phyloP scores from a whole-genome alignment of 1,140 invertebrate genomes.

The Mercenaria mercenaria region DNA sequence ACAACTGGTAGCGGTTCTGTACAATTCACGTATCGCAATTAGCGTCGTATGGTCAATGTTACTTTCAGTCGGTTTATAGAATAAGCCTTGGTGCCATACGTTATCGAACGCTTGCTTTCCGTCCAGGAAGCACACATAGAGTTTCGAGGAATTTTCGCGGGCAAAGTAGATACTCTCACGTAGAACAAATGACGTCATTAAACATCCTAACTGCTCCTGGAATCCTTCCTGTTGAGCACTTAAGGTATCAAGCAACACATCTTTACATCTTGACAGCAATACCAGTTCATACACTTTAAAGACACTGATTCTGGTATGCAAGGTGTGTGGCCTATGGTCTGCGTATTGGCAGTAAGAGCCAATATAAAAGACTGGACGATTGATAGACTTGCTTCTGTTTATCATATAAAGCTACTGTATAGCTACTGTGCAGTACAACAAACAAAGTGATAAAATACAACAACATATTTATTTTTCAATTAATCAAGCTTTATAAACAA shows the following conservation, averaged over 20 bases:
- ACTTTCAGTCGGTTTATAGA: background rate
- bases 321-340: no score
- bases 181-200: constrained; percentile 27
- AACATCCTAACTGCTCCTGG: constrained; percentile 9
- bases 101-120: background rate
- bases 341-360: no score
- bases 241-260: background rate
- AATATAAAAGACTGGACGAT: no score
- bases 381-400: no score
- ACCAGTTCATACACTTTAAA: constrained; percentile 27
- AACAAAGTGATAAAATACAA: no score
- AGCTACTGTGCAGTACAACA: no score
- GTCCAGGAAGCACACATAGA: constrained; percentile 29
- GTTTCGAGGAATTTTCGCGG: background rate
- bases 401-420: no score
- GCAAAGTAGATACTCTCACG: constrained; percentile 6
- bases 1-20: background rate
- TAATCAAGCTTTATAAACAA: no score
- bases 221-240: constrained; percentile 33
- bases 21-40: background rate
- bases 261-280: background rate
- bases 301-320: no score
- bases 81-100: background rate
- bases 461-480: no score
- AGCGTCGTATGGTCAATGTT: background rate